These are phyloP conservation scores for Myotis findleyi DNA, from an alignment of 2,797 vertebrate genomes.

Conservation along the genomic window DNA sequence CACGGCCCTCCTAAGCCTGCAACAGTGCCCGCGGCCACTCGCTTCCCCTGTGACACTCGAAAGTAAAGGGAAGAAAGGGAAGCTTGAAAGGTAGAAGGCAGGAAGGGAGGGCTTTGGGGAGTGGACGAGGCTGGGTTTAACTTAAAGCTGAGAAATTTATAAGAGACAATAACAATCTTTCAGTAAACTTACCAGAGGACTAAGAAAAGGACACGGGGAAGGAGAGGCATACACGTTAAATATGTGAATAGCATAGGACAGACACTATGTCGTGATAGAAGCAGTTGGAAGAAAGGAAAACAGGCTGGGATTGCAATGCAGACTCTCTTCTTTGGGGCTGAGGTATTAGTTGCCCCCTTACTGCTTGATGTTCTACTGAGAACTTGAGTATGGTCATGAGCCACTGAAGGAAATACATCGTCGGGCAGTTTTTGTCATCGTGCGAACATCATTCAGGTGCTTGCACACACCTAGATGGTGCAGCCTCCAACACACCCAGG, in stretches of 20 bases:
- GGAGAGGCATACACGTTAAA: background rate
- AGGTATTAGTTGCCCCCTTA: background rate
- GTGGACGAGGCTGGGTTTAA: background rate
- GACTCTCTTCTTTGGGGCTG: background rate
- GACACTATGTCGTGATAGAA: background rate
- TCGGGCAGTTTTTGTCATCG: no score
- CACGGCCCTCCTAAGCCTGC: background rate
- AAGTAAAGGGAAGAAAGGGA: background rate
- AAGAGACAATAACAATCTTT: background rate
- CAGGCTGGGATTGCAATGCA: background rate
- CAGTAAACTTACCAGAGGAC: background rate
- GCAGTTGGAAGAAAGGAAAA: background rate
- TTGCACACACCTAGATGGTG: background rate
- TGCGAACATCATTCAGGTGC: accelerated
- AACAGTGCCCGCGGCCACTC: background rate
- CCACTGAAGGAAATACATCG: no score
- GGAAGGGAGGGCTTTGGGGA: background rate
- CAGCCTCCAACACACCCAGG: background rate
- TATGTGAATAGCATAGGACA: background rate
- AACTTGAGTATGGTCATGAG: background rate
- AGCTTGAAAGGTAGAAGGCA: background rate
- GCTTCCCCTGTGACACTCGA: background rate
- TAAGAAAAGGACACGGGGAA: accelerated
- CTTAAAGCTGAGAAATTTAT: background rate
- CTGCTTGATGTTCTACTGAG: background rate